Conservation (phyloP, 2,797 vertebrate genomes). For the Cirrhinus molitorella region DNA sequence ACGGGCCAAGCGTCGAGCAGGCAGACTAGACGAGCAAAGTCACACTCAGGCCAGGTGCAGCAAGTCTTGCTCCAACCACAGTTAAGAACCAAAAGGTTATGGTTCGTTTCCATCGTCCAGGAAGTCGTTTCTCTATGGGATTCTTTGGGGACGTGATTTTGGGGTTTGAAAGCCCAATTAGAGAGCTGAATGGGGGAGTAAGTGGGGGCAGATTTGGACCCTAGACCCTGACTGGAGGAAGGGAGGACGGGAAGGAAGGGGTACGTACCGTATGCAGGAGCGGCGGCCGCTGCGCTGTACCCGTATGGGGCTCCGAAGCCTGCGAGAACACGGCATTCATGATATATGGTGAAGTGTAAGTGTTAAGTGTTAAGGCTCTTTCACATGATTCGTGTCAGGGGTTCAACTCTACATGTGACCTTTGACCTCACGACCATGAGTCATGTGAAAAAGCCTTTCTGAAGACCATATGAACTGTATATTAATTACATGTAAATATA, state of each 20-base stretch:
- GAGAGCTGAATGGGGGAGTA: conserved; percentile 54
- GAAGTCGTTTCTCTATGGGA: conserved; percentile 39
- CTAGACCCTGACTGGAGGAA: conserved; percentile 49
- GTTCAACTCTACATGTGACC: neutral
- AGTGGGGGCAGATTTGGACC: conserved; percentile 52
- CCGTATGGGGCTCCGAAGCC: conserved; percentile 96
- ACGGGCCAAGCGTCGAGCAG: conserved; percentile 71
- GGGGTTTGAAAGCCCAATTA: conserved; percentile 55
- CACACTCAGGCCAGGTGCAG: conserved; percentile 83
- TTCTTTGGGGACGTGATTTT: conserved; percentile 39
- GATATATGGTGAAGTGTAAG: neutral
- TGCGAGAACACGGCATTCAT: conserved; percentile 65
- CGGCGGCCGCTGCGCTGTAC: conserved; percentile 90
- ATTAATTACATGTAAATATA: neutral
- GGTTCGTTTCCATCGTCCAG: conserved; percentile 69
- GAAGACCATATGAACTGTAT: neutral
- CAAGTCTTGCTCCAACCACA: conserved; percentile 86
- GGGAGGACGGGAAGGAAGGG: conserved; percentile 34
- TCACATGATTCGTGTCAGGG: neutral
- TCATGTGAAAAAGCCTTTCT: neutral
- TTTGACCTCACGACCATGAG: neutral
- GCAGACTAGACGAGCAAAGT: conserved; percentile 80
- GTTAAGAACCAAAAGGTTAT: conserved; percentile 87
- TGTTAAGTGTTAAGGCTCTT: neutral
- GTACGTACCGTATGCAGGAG: conserved; percentile 96